A percentile compares a stretch with the other conserved stretches of the same genome.
phyloP scores from a whole-genome alignment of 2,113 vertebrate species.

The Cyanoderma ruficeps region DNA sequence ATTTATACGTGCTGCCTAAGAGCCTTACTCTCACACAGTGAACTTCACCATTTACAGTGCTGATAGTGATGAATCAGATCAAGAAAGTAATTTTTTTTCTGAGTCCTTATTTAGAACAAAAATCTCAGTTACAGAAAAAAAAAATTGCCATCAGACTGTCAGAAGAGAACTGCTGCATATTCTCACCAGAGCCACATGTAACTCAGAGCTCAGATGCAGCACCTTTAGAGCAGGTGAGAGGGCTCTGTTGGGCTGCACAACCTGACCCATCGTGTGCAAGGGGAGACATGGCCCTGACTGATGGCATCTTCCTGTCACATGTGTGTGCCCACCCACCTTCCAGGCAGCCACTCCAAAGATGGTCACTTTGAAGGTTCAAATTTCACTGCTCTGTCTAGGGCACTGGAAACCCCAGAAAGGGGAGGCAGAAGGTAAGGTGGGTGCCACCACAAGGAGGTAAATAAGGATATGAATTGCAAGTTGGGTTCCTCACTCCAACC shows the following conservation, averaged over 20 bases:
- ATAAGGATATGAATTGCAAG: neutral
- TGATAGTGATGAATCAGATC: neutral
- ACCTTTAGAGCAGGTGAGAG: neutral
- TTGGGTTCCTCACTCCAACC: neutral
- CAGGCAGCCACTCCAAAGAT: neutral
- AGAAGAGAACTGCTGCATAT: neutral
- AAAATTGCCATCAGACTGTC: neutral
- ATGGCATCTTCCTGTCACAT: neutral
- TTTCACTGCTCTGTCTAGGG: neutral
- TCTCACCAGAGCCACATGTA: neutral
- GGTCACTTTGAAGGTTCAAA: neutral
- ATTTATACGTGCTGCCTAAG: neutral
- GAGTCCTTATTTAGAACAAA: neutral
- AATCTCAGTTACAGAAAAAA: neutral
- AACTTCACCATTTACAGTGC: neutral
- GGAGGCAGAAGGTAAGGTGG: neutral
- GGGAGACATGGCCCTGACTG: neutral
- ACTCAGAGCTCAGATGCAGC: neutral
- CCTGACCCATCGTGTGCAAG: accelerated
- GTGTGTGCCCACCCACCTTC: neutral
- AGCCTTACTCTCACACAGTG: neutral
- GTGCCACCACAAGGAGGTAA: neutral
- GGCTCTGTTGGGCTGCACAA: neutral
- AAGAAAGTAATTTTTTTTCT: neutral
- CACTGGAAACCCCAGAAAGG: neutral